Conservation (phyloP, 2,888 invertebrate genomes). For the Adela reaumurella region DNA sequence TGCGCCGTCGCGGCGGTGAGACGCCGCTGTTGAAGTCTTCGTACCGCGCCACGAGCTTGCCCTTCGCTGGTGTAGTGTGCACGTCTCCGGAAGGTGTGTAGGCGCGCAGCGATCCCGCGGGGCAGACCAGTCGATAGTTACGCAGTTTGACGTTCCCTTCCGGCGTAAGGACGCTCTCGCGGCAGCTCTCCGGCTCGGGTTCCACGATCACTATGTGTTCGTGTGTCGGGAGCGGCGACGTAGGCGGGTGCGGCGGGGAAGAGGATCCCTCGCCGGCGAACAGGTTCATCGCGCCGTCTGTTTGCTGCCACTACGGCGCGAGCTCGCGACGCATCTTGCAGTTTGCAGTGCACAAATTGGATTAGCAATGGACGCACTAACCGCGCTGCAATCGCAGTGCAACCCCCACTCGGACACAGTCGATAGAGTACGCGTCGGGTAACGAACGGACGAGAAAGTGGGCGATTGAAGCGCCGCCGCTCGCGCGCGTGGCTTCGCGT, state of each 20-base stretch:
- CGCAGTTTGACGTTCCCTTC: conserved; percentile 37
- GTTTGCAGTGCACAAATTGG: background rate
- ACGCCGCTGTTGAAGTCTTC: conserved; percentile 30
- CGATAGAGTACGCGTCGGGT: background rate
- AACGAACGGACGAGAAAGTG: background rate
- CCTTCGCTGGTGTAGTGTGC: conserved; percentile 31
- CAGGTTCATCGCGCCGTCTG: conserved; percentile 26
- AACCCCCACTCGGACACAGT: background rate
- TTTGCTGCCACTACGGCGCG: conserved; percentile 17
- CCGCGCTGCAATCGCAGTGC: conserved; percentile 6
- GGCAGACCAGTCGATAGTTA: conserved; percentile 34
- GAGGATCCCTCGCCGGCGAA: conserved; percentile 16
- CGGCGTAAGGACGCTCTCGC: conserved; percentile 24
- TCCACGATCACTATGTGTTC: conserved; percentile 30
- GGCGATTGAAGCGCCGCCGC: conserved; percentile 5
- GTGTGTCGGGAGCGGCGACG: conserved; percentile 15
- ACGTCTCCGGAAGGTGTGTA: conserved; percentile 39
- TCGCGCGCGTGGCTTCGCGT: background rate
- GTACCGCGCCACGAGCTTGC: conserved; percentile 34
- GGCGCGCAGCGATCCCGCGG: conserved; percentile 23
- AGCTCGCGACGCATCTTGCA: background rate
- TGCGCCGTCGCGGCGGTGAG: conserved; percentile 34
- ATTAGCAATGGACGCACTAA: conserved; percentile 12
- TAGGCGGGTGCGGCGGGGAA: conserved; percentile 17
- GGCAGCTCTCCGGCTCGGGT: conserved; percentile 27